These are phyloP conservation scores for Hippopotamyrus pictus DNA, from an alignment of 2,797 vertebrate genomes.

Conservation along the genomic window DNA sequence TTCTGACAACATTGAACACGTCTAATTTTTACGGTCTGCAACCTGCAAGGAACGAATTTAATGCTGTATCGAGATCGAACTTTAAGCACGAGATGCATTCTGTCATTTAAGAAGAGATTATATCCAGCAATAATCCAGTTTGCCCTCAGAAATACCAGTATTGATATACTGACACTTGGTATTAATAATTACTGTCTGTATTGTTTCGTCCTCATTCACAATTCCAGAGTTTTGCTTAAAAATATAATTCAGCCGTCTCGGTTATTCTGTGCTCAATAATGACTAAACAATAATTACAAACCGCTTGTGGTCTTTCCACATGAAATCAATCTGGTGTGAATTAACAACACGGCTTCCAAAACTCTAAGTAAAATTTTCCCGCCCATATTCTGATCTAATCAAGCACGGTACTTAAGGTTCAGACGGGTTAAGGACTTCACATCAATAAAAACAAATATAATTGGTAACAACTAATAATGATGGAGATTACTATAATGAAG, in stretches of 20 bases:
- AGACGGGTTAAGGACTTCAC: not conserved
- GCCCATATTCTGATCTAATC: conserved; percentile 33
- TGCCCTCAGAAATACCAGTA: not conserved
- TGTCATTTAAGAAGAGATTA: not conserved
- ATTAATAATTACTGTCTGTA: not conserved
- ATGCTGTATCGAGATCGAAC: not conserved
- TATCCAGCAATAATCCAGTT: not conserved
- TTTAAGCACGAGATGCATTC: not conserved
- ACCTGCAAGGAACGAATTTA: not conserved
- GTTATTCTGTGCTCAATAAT: conserved; percentile 43
- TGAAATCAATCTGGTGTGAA: conserved; percentile 64
- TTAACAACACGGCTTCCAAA: conserved; percentile 54
- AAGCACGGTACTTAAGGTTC: not conserved
- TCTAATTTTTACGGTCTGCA: not conserved
- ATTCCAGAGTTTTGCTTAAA: not conserved
- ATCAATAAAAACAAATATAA: not conserved
- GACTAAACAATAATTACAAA: conserved; percentile 52
- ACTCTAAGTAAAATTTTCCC: conserved; percentile 40
- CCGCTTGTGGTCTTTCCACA: conserved; percentile 56
- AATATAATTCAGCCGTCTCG: conserved; percentile 32
- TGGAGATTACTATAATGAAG: not conserved
- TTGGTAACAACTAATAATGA: not conserved
- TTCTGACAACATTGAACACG: conserved; percentile 63
- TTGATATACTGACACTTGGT: not conserved
- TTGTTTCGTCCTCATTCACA: not conserved